Evolutionary conservation across 2,888 invertebrate genomes (phyloP).

Genomic region (Scaptomyza caliginosa): DNA sequence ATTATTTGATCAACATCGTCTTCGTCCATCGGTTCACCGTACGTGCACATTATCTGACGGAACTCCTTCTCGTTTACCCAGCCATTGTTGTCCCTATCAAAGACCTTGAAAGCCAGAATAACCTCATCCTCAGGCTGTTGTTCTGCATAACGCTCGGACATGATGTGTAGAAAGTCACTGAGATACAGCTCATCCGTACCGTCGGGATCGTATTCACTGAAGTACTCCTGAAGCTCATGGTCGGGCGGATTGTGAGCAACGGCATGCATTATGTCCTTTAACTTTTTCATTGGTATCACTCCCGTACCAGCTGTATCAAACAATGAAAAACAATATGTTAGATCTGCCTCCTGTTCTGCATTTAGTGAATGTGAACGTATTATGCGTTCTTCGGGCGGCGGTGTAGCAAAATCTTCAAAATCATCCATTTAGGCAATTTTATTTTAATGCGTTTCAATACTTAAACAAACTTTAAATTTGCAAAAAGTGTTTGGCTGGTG

Average conservation of each 20-base stretch:
- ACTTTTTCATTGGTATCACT: slow-evolving; percentile 46
- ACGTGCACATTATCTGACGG: slow-evolving; percentile 45
- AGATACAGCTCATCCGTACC: slow-evolving; percentile 48
- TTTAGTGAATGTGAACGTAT: slow-evolving; percentile 39
- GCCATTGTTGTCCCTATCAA: slow-evolving; percentile 48
- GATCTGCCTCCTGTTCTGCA: slow-evolving; percentile 41
- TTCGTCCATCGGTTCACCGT: slow-evolving; percentile 53
- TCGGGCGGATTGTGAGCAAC: slow-evolving; percentile 61
- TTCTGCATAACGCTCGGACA: slow-evolving; percentile 48
- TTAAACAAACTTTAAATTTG: slow-evolving; percentile 7
- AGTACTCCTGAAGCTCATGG: slow-evolving; percentile 49
- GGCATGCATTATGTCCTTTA: slow-evolving; percentile 41
- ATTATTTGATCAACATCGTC: slow-evolving; percentile 62
- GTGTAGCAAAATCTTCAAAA: slow-evolving; percentile 51
- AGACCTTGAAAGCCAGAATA: slow-evolving; percentile 57
- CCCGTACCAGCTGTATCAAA: slow-evolving; percentile 38
- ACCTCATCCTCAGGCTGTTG: slow-evolving; percentile 58
- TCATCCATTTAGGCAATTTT: slow-evolving; percentile 40
- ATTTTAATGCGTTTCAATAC: not conserved
- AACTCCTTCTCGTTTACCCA: slow-evolving; percentile 53
- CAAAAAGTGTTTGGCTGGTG: not conserved
- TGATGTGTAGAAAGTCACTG: slow-evolving; percentile 58
- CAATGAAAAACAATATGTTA: slow-evolving; percentile 48
- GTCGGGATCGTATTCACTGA: slow-evolving; percentile 59
- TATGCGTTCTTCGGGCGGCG: slow-evolving; percentile 53